Evolutionary conservation across 2,888 invertebrate species (phyloP), one percentile per base, ranked within the genome.

Genomic region (Entomobrya proxima): DNA sequence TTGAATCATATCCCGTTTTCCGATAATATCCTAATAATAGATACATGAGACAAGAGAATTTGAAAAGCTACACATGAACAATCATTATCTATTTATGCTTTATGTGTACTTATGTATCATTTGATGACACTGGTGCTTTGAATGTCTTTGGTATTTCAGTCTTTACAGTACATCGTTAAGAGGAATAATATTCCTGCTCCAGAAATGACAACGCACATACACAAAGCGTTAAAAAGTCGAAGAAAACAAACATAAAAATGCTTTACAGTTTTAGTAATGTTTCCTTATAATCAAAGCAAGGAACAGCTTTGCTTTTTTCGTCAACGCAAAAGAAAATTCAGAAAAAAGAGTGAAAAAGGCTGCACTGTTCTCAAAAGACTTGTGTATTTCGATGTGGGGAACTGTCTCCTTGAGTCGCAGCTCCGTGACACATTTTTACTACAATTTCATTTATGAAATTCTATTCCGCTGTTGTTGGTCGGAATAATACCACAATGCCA

Each of bases 21-120:
- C 15, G 30, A 4, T 72, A 50, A 9, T 18, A 27, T 55, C 40
- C 80, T 40, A 80, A 80, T 80, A 61, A 40, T n/a, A n/a, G n/a
- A n/a, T n/a, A 78, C 21, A 18, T 18, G 50, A 72, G 30, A 50
- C 30, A 27, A 9, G 9, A 47, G 3, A 67, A 2, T 5, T 11
- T 40, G 24, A 30, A 72, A 50, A 72, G 52, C 18, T 74, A 35
- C 52, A 15, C 40, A 30, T 75, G 50, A 40, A 75, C 76, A 83
- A 82, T 82, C 77, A 77, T 83, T 69, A 83, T 83, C 69, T 77
- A n/a, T n/a, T n/a, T n/a, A n/a, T n/a, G n/a, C n/a, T n/a, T n/a
- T n/a, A n/a, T n/a, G n/a, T n/a, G n/a, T n/a, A n/a, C n/a, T n/a
- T n/a, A n/a, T 77, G 44, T 67, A 69, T 44, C 69, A 69, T 83